Base-by-base conservation (phyloP, 1,140 invertebrate species). In the Teleogryllus occipitalis region DNA sequence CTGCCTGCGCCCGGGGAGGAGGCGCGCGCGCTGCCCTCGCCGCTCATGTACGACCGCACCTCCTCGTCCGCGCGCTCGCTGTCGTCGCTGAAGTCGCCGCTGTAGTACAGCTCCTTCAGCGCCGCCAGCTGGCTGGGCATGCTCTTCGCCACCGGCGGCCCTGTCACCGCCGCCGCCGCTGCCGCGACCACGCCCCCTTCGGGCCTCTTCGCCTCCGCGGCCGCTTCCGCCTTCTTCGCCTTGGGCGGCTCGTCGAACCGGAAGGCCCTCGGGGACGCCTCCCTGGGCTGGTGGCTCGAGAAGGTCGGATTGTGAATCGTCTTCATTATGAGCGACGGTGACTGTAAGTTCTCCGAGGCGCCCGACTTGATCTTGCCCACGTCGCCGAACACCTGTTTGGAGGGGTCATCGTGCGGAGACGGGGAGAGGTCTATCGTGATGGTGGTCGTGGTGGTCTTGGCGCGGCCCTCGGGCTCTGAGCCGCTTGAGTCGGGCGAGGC, bases 401-500 rank as follows among this genome's bases (percentile, higher is more conserved):
- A n/a, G 22, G 8, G 12, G 39, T 77, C 48, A n/a, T 21, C 15
- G 10, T 82, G 82, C 14, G 85, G 83, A 47, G 84, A 83, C 22
- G 85, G 85, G n/a, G 84, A 83, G n/a, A 86, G 81, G 81, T 87
- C 86, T 27, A 87, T 87, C 10, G 85, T 86, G 80, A 87, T 87
- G 83, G 86, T 87, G 10, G 85, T 87, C 10, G 85, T 86, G 14
- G 84, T 85, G 7, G 83, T 86, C 39, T 82, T 84, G 78, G 82
- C 83, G 65, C 65, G 48, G 54, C 46, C 47, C 7, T 79, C 46
- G 39, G 18, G 10, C 21, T 79, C 47, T 10, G 15, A 12, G n/a
- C 27, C 12, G 39, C 27, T 72, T 47, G 75, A 65, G 21, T 74
- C 15, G 7, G 47, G 15, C 75, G 27, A 8, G 48, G 15, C 10